phyloP scores from a whole-genome alignment of 2,888 invertebrate species.

The Campoletis raptor region DNA sequence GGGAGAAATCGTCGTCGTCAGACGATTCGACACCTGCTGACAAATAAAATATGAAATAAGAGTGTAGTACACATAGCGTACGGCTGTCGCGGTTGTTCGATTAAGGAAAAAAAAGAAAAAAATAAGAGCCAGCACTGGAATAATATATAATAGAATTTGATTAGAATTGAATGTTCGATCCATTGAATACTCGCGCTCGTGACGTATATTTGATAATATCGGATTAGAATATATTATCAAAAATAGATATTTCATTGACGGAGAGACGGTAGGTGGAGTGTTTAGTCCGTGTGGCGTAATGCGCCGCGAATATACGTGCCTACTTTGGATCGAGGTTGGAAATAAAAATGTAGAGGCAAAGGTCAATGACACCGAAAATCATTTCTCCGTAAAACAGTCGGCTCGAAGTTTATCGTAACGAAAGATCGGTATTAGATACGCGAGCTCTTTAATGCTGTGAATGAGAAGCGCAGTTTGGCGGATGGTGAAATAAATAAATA shows the following conservation, averaged over 20 bases:
- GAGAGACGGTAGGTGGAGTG: background rate
- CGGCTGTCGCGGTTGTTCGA: background rate
- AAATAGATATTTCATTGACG: background rate
- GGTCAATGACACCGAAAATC: conserved; percentile 38
- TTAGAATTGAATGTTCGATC: background rate
- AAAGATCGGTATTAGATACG: background rate
- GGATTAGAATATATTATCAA: background rate
- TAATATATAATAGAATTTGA: background rate
- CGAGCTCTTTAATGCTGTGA: background rate
- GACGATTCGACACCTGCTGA: conserved; percentile 11
- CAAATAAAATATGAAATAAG: background rate
- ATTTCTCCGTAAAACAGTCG: background rate
- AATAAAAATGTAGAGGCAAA: conserved; percentile 38
- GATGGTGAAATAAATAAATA: background rate
- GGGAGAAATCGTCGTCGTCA: background rate
- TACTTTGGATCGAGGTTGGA: background rate
- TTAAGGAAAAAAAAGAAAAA: background rate
- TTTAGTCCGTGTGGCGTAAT: background rate
- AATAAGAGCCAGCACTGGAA: background rate
- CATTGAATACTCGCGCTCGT: background rate
- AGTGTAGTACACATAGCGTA: background rate
- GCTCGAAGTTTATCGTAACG: background rate
- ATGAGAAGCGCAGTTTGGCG: background rate
- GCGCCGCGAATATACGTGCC: background rate
- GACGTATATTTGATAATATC: background rate